A percentile compares a stretch with the other conserved stretches of the same genome.
phyloP scores from a whole-genome alignment of 2,888 invertebrate species.

The Ochropacha duplaris region DNA sequence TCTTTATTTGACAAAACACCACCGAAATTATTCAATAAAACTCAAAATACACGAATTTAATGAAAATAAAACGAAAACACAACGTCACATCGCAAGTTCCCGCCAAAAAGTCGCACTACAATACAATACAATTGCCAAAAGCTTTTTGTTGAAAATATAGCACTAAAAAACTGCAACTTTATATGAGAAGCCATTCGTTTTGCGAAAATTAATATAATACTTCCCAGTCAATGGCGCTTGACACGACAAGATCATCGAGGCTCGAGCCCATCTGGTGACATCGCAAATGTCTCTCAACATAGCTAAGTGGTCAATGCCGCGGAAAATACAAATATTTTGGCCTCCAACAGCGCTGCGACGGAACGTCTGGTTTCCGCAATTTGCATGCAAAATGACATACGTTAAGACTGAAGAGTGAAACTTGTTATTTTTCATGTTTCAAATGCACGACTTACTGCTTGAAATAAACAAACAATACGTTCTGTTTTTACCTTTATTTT shows the following conservation, averaged over 20 bases:
- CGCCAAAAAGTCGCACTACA: too few species aligned
- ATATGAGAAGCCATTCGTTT: not conserved
- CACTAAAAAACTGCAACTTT: not conserved
- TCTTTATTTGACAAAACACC: too few species aligned
- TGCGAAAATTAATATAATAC: not conserved
- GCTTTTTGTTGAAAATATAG: not conserved
- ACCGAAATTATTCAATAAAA: too few species aligned
- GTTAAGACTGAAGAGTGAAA: not conserved
- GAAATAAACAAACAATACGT: too few species aligned
- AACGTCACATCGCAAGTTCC: too few species aligned
- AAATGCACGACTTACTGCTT: not conserved
- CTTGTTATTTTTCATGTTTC: not conserved
- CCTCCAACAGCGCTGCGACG: not conserved
- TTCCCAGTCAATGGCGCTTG: not conserved
- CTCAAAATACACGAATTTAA: too few species aligned
- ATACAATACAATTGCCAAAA: not conserved
- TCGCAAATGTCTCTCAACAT: not conserved
- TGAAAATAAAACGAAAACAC: too few species aligned
- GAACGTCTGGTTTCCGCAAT: slow-evolving; percentile 1
- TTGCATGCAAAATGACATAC: not conserved
- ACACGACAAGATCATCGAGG: not conserved
- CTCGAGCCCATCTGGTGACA: not conserved
- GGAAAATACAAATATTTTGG: not conserved
- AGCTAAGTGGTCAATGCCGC: not conserved
- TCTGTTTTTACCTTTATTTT: too few species aligned